phyloP scores from a whole-genome alignment of 2,797 vertebrate genomes.

The Peromyscus aztecus region DNA sequence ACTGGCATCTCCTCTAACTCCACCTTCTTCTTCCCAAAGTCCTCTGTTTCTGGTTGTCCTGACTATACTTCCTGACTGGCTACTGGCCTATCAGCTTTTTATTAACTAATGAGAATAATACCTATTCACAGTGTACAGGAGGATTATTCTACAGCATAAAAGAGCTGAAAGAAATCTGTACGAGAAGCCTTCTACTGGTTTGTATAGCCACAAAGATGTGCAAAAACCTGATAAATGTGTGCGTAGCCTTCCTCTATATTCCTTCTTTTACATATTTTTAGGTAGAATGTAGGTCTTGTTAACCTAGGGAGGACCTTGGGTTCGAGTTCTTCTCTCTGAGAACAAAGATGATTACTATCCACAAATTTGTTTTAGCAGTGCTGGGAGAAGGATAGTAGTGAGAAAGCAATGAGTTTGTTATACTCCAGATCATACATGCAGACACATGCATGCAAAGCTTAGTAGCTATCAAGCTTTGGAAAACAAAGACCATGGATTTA shows the following conservation, averaged over 20 bases:
- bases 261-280: not conserved
- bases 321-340: not conserved
- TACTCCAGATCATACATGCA: not conserved
- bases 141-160: no score
- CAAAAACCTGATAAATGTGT: not conserved
- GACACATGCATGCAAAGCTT: not conserved
- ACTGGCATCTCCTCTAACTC: no score
- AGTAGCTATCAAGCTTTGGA: not conserved
- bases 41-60: no score
- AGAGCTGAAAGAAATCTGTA: not conserved
- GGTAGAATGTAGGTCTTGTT: not conserved
- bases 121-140: no score
- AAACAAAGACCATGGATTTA: not conserved
- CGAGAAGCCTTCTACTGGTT: not conserved
- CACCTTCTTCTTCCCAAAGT: no score
- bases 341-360: not conserved
- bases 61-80: no score
- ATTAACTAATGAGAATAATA: no score
- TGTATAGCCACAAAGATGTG: not conserved
- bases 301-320: not conserved
- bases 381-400: not conserved
- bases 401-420: slow-evolving; percentile 34
- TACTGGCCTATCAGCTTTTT: no score
- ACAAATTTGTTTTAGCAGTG: not conserved
- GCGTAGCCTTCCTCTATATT: not conserved